Conservation (phyloP, 2,888 invertebrate species). For the Drosophila meridionalis region DNA sequence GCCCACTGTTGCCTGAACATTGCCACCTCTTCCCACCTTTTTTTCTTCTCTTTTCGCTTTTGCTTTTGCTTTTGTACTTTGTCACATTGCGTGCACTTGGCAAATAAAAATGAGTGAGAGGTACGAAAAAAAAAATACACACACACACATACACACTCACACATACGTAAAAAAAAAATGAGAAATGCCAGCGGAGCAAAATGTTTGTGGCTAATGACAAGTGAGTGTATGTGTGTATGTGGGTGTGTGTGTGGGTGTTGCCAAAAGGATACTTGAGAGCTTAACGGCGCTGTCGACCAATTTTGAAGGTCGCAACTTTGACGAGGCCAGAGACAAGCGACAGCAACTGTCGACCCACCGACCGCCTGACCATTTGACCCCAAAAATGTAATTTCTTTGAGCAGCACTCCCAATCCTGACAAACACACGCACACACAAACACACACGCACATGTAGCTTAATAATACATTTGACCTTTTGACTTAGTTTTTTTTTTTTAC, state of each 20-base stretch:
- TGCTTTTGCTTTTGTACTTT: constrained; percentile 34
- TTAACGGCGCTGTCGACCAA: constrained; percentile 60
- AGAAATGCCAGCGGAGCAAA: constrained; percentile 57
- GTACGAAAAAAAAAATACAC: constrained; percentile 16
- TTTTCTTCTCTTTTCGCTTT: constrained; percentile 5
- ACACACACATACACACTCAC: neutral
- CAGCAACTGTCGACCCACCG: constrained; percentile 17
- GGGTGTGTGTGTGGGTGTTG: constrained; percentile 34
- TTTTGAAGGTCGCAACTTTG: constrained; percentile 70
- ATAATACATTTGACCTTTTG: constrained; percentile 76
- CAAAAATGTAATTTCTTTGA: constrained; percentile 61
- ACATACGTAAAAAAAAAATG: constrained; percentile 6
- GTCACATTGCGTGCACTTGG: constrained; percentile 75
- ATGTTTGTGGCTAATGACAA: constrained; percentile 71
- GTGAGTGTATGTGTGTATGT: constrained; percentile 23
- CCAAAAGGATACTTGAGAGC: constrained; percentile 70
- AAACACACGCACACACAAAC: constrained; percentile 23
- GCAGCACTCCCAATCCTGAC: constrained; percentile 48
- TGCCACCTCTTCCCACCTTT: neutral
- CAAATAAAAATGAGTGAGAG: constrained; percentile 61
- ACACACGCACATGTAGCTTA: constrained; percentile 37
- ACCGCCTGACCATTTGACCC: constrained; percentile 68
- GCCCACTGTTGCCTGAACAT: neutral
- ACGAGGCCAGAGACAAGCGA: constrained; percentile 38
- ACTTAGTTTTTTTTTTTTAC: constrained; percentile 60